Base-by-base conservation (phyloP, 2,113 vertebrate species). In the Tragelaphus imberbis region DNA sequence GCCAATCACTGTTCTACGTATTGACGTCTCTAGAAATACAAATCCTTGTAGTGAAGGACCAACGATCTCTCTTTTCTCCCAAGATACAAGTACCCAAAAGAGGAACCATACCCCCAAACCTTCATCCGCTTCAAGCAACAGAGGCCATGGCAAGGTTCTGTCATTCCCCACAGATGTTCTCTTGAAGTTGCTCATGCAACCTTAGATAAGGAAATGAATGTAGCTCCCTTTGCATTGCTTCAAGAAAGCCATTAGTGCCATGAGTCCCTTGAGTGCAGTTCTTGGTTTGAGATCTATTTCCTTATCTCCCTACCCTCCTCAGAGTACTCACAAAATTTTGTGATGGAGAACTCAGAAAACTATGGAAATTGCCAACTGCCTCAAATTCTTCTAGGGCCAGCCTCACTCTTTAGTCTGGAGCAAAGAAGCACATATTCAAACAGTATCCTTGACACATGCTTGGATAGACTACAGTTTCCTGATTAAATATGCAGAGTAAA, bases 401-500 rank as follows among this genome's bases (percentile, higher is more conserved):
- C 14, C 58, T 96, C 36, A 10, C 17, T 92, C 12, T n/a, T 86
- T 93, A 53, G 55, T 94, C 40, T 82, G 21, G 49, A 95, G 30
- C 28, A 94, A 88, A 85, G 82, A 13, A 86, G 27, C 49, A 88
- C 33, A 63, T 53, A 81, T 85, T 95, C 40, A 71, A 96, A 94
- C 19, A 23, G 2, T 90, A 61, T 33, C 36, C 6, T 92, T 89
- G 28, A 88, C 81, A 90, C 13, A 90, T 30, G 44, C 30, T 97
- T 97, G 33, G 40, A 81, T 75, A 91, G 93, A 84, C 47, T 51
- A 53, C 49, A 88, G 16, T 61, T 96, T 98, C 59, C 77, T 97
- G 90, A 94, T 84, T 94, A 96, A 84, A 71, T 68, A 96, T 49
- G 12, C 85, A 86, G 44, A 96, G 84, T 71, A 94, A 94, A 89